Evolutionary conservation across 2,113 vertebrate genomes (phyloP).

Genomic region (Hippopotamus amphibius): DNA sequence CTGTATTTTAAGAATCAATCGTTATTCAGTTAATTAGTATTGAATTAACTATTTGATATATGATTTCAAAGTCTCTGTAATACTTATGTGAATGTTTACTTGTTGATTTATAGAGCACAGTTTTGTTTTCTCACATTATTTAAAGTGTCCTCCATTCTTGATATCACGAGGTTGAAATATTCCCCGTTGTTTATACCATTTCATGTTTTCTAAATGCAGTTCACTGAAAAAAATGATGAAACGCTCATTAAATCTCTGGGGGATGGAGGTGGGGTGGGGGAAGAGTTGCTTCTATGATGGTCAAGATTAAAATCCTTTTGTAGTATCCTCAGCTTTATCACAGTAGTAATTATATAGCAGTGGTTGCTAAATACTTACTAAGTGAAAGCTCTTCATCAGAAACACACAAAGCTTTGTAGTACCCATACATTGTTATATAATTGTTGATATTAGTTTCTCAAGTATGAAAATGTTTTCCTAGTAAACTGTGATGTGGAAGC

Average conservation of each 20-base stretch:
- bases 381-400: neutral
- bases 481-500: neutral
- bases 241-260: neutral
- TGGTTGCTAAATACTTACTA: neutral
- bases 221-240: neutral
- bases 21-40: neutral
- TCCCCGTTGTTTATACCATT: neutral
- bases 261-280: accelerated
- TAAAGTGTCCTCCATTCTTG: neutral
- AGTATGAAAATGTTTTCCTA: neutral
- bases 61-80: neutral
- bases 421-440: neutral
- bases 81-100: neutral
- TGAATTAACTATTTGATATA: neutral
- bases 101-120: neutral
- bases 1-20: neutral
- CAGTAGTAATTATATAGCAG: neutral
- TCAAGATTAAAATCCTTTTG: neutral
- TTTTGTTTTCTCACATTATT: neutral
- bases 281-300: neutral
- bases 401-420: neutral
- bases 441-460: neutral
- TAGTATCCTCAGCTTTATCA: neutral
- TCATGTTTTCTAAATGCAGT: neutral
- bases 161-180: neutral